Conservation (phyloP, 2,113 vertebrate genomes). For the Mustela lutreola region DNA sequence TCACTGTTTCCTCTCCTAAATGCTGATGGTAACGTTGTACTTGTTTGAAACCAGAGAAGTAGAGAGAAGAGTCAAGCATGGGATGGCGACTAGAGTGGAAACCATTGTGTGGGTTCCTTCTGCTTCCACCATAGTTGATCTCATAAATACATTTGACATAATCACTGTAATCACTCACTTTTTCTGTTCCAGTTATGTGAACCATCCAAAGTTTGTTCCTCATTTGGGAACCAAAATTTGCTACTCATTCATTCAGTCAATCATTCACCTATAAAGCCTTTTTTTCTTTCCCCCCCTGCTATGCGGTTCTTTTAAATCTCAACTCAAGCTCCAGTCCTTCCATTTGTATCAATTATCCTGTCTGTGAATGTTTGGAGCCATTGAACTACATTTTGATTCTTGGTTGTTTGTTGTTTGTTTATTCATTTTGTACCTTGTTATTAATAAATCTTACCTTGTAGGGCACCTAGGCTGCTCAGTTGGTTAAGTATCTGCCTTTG, state of each 20-base stretch:
- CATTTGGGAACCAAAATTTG: not conserved
- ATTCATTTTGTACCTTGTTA: not conserved
- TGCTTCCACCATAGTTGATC: not conserved
- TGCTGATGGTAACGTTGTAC: rapidly evolving
- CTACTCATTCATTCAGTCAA: not conserved
- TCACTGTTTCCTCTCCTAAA: not conserved
- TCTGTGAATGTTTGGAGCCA: not conserved
- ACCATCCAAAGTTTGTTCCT: not conserved
- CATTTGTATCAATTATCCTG: not conserved
- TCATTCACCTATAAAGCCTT: not conserved
- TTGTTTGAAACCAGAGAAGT: not conserved
- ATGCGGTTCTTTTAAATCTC: not conserved
- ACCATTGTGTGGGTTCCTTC: not conserved
- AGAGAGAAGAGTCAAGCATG: not conserved
- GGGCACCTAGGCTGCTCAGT: too few species aligned
- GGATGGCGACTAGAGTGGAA: not conserved
- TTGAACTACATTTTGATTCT: not conserved
- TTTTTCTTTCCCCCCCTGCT: too few species aligned
- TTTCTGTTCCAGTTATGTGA: not conserved
- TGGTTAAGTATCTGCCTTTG: too few species aligned
- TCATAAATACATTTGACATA: too few species aligned
- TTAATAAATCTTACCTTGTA: not conserved
- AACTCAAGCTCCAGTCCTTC: not conserved
- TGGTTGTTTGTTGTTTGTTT: not conserved
- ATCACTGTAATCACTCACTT: not conserved